Percentiles rank a stretch among this genome's conserved stretches.
These are phyloP conservation scores for Terrapene triunguis DNA, from an alignment of 2,113 vertebrate genomes.

Conservation along the genomic window DNA sequence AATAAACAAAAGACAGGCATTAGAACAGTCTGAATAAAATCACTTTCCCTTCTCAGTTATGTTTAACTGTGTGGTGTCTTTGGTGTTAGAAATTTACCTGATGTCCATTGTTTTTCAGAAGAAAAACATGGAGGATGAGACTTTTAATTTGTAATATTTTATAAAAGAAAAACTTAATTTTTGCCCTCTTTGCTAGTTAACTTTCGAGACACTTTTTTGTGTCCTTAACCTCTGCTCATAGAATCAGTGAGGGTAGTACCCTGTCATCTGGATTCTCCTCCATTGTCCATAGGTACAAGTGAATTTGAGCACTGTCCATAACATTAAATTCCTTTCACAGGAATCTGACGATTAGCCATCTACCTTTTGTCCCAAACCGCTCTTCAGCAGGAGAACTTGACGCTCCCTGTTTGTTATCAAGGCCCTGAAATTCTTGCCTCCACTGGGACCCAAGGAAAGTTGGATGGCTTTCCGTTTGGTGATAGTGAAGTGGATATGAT, in stretches of 20 bases:
- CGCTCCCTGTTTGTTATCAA: background rate
- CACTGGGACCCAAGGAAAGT: background rate
- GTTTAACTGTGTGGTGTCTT: background rate
- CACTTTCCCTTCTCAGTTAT: background rate
- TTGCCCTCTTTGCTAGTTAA: background rate
- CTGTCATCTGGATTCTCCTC: background rate
- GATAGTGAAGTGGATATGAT: background rate
- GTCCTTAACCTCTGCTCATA: background rate
- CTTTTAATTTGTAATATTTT: background rate
- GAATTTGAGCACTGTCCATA: background rate
- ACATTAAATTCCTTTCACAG: background rate
- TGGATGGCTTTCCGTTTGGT: background rate
- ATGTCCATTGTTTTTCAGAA: background rate
- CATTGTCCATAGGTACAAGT: background rate
- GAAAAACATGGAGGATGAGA: background rate
- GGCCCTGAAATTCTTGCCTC: background rate
- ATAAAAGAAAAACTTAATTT: background rate
- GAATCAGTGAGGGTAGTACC: background rate
- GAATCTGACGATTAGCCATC: background rate
- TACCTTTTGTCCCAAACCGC: background rate
- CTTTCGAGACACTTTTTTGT: background rate
- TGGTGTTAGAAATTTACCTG: background rate
- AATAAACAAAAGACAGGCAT: background rate
- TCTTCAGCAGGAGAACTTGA: background rate
- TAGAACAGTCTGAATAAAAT: background rate